phyloP scores from a whole-genome alignment of 2,888 invertebrate genomes.

The Philhelius pedissequus region DNA sequence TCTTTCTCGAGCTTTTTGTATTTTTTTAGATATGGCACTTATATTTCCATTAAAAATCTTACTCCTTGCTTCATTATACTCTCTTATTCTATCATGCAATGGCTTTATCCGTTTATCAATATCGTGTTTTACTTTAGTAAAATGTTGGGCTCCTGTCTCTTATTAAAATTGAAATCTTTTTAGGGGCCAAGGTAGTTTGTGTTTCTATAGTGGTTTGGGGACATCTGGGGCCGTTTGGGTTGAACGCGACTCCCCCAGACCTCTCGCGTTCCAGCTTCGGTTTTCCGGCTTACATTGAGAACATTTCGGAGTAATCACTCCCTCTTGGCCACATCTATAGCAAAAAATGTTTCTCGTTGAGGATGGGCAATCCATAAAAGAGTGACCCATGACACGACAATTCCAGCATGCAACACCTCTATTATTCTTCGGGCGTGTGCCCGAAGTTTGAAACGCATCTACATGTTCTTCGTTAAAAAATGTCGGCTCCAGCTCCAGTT shows the following conservation, averaged over 20 bases:
- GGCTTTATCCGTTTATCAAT: neutral
- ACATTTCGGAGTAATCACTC: neutral
- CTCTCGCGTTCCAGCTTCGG: neutral
- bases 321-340: neutral
- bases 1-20: neutral
- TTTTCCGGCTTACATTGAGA: slow-evolving; percentile 2
- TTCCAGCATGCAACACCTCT: neutral
- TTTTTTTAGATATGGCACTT: neutral
- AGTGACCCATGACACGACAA: neutral
- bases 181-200: neutral
- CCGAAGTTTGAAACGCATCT: neutral
- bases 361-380: neutral
- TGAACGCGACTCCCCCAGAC: neutral
- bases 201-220: too few relatives aligned
- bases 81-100: neutral
- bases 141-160: neutral
- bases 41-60: neutral
- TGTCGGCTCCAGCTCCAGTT: neutral
- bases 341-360: too few relatives aligned
- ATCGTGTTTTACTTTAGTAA: neutral
- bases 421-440: neutral
- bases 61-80: neutral
- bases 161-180: neutral
- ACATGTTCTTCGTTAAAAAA: neutral
- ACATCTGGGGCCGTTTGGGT: neutral